Evolutionary conservation across 1,140 invertebrate genomes (phyloP), one percentile per base, ranked within the genome.

Genomic region (Amyelois transitella): DNA sequence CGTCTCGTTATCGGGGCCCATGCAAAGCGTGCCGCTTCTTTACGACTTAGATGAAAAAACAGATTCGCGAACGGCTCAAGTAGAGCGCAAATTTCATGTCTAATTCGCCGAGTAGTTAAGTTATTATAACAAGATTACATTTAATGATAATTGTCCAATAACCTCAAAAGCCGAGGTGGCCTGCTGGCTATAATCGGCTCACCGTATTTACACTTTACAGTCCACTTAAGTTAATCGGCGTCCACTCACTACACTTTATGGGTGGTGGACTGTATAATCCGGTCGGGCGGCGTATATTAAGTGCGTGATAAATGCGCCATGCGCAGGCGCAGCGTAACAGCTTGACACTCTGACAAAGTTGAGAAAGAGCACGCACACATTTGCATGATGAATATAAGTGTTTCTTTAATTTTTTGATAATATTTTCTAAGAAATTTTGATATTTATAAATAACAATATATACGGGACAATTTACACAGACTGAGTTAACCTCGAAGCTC

Each of bases 171-270:
- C 10, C 44, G 44, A 45, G 55, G 55, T 55, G 53, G 53, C 49
- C 53, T 18, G 21, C 48, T 18, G 19, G 54, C 38, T 38, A 49
- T 45, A 51, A 60, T 48, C 25, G 48, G 43, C 43, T 17, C 53
- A 60, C 58, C 47, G 43, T 60, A 60, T 60, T 60, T 55, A 60
- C 58, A 60, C 58, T 55, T 60, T 55, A 60, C 53, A 52, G 43
- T 43, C 53, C 58, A 60, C 58, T 60, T 60, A 52, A 51, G 49
- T 55, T 60, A 60, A 60, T 55, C 25, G 50, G 17, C 43, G 52
- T 21, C 58, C 58, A 55, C 53, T 60, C 58, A 60, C 53, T 45
- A 53, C 50, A 52, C 55, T 47, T 58, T 38, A 55, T 55, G 53
- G 49, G n/a, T 24, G 52, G 51, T n/a, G 25, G 50, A 28, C 22